phyloP scores from a whole-genome alignment of 2,113 vertebrate species.

The Nanorana parkeri region DNA sequence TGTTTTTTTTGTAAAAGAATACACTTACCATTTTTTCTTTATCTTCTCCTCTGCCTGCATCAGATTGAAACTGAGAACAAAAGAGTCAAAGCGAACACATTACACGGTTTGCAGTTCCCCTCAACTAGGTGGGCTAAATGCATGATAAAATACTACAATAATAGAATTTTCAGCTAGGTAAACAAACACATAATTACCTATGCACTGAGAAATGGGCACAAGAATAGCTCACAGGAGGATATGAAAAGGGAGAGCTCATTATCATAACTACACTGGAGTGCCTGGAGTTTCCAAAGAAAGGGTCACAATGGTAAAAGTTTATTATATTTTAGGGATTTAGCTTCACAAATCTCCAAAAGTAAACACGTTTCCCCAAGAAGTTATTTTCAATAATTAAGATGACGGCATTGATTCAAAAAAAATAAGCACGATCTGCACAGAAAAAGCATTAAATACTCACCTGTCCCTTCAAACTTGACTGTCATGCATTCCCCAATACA shows the following conservation, averaged over 20 bases:
- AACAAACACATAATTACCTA: slow-evolving; percentile 1
- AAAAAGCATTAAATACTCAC: too few species aligned
- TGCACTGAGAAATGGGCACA: background rate
- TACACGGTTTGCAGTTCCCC: background rate
- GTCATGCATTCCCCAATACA: too few species aligned
- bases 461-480: too few species aligned
- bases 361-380: too few species aligned
- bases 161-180: background rate
- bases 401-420: too few species aligned
- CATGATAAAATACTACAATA: slow-evolving; percentile 10
- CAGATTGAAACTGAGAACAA: slow-evolving; percentile 75
- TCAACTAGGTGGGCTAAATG: slow-evolving; percentile 1
- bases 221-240: background rate
- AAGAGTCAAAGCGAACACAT: slow-evolving; percentile 14
- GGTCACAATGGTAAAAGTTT: background rate
- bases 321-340: background rate
- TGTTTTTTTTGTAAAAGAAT: background rate
- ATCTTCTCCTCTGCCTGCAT: slow-evolving; percentile 79
- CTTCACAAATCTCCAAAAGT: too few species aligned
- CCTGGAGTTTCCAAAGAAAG: background rate
- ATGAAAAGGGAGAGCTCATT: background rate
- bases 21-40: slow-evolving; percentile 84
- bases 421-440: too few species aligned
- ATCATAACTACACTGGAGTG: background rate
- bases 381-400: too few species aligned